Percentiles rank a stretch among this genome's conserved stretches.
These are phyloP conservation scores for Oscheius sp. DNA, from an alignment of 2,888 invertebrate species.

Conservation along the genomic window DNA sequence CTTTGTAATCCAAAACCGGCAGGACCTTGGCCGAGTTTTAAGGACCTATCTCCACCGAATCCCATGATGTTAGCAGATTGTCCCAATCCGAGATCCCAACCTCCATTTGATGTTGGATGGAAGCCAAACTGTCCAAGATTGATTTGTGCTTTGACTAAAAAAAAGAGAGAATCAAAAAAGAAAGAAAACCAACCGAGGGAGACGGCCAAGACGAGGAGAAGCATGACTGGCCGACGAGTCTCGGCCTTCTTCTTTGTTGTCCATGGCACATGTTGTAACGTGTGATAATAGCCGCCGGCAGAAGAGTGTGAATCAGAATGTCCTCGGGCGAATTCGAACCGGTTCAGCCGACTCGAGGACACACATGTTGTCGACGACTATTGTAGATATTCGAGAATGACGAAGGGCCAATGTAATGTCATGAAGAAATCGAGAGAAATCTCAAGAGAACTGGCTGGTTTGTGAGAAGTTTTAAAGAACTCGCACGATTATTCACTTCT, in stretches of 20 bases:
- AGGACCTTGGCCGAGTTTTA: conserved; percentile 44
- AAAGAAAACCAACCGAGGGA: not conserved
- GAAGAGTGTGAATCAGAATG: conserved; percentile 24
- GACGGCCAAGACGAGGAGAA: not conserved
- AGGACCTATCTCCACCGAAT: conserved; percentile 59
- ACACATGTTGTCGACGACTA: not conserved
- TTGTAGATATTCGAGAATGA: too few relatives aligned
- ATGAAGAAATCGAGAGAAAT: too few relatives aligned
- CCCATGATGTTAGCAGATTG: conserved; percentile 61
- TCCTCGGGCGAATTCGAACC: conserved; percentile 22
- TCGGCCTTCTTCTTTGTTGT: conserved; percentile 20
- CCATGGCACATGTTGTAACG: conserved; percentile 17
- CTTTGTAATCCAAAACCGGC: conserved; percentile 40
- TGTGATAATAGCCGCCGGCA: conserved; percentile 20
- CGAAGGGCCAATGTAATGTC: too few relatives aligned
- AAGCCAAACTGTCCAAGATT: conserved; percentile 50
- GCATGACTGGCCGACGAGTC: not conserved
- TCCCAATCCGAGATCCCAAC: conserved; percentile 55
- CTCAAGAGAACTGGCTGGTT: too few relatives aligned
- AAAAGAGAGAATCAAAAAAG: not conserved
- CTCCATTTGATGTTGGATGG: conserved; percentile 41
- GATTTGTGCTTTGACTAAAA: conserved; percentile 42
- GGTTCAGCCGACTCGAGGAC: conserved; percentile 14
- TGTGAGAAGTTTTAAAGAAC: too few relatives aligned
- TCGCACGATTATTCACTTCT: too few relatives aligned